These are phyloP conservation scores for Bugulina stolonifera DNA, from an alignment of 2,888 invertebrate species.

Conservation along the genomic window DNA sequence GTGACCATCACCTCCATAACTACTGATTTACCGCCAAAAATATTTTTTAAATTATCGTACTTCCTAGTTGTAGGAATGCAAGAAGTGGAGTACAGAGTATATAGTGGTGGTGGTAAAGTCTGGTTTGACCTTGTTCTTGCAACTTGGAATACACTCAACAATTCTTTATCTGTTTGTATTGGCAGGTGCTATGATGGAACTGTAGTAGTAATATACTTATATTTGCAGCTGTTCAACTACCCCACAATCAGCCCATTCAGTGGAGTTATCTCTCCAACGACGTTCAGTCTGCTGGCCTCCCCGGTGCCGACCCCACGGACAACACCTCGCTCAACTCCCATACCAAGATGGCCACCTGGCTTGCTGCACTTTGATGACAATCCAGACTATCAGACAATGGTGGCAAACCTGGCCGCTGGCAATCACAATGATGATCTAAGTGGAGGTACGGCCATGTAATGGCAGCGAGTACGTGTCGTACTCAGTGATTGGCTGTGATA, in stretches of 20 bases:
- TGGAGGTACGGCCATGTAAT: slow-evolving; percentile 23
- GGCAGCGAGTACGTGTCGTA: neutral
- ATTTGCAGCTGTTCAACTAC: slow-evolving; percentile 79
- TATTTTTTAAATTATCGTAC: too few relatives aligned
- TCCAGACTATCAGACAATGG: slow-evolving; percentile 78
- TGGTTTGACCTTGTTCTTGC: too few relatives aligned
- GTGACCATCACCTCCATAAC: too few relatives aligned
- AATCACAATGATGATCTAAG: slow-evolving; percentile 55
- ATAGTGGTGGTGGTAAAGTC: too few relatives aligned
- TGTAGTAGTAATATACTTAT: too few relatives aligned
- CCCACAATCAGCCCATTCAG: slow-evolving; percentile 75
- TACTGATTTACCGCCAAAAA: too few relatives aligned
- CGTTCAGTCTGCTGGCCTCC: slow-evolving; percentile 73
- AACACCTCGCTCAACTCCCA: slow-evolving; percentile 61
- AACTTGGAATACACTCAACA: too few relatives aligned
- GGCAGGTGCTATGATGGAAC: too few relatives aligned
- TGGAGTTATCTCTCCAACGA: slow-evolving; percentile 81
- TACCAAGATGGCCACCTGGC: slow-evolving; percentile 75
- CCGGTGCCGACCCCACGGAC: slow-evolving; percentile 67
- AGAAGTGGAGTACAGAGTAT: too few relatives aligned
- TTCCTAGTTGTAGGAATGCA: too few relatives aligned
- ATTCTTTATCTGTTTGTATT: too few relatives aligned
- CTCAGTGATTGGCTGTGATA: neutral
- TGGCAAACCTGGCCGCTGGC: slow-evolving; percentile 64
- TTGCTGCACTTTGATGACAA: slow-evolving; percentile 81